Percentiles rank a stretch among this genome's conserved stretches.
These are phyloP conservation scores for Apeltes quadracus DNA, from an alignment of 2,113 vertebrate genomes.

Conservation along the genomic window DNA sequence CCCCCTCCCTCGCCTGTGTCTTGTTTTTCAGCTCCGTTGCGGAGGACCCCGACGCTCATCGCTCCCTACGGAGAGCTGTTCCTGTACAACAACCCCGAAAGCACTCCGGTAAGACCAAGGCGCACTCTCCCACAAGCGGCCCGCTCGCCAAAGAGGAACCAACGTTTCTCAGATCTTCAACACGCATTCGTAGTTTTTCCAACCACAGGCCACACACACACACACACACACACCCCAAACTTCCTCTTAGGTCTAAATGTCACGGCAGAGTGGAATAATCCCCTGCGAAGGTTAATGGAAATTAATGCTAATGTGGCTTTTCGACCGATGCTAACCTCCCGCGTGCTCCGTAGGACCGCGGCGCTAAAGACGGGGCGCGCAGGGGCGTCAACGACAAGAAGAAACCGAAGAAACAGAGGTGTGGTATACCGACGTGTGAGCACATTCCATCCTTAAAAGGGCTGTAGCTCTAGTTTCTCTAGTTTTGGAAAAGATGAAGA, in stretches of 20 bases:
- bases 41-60: conserved; percentile 79
- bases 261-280: conserved; percentile 36
- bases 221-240: background rate
- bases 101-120: conserved; percentile 82
- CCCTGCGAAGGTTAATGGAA: conserved; percentile 71
- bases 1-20: conserved; percentile 38
- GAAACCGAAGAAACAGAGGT: conserved; percentile 70
- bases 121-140: conserved; percentile 19
- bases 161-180: conserved; percentile 54
- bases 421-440: conserved; percentile 6
- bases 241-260: conserved; percentile 34
- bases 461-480: too few species aligned
- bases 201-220: conserved; percentile 6
- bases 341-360: conserved; percentile 59
- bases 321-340: conserved; percentile 56
- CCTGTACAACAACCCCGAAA: conserved; percentile 80
- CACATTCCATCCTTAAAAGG: too few species aligned
- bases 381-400: conserved; percentile 61
- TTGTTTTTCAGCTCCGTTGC: conserved; percentile 60
- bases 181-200: background rate
- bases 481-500: too few species aligned
- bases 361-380: conserved; percentile 53
- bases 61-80: conserved; percentile 91
- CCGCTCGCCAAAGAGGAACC: conserved; percentile 58
- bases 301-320: too few species aligned